These are phyloP conservation scores for Agrochola lychnidis DNA, from an alignment of 2,888 invertebrate genomes.

Conservation along the genomic window DNA sequence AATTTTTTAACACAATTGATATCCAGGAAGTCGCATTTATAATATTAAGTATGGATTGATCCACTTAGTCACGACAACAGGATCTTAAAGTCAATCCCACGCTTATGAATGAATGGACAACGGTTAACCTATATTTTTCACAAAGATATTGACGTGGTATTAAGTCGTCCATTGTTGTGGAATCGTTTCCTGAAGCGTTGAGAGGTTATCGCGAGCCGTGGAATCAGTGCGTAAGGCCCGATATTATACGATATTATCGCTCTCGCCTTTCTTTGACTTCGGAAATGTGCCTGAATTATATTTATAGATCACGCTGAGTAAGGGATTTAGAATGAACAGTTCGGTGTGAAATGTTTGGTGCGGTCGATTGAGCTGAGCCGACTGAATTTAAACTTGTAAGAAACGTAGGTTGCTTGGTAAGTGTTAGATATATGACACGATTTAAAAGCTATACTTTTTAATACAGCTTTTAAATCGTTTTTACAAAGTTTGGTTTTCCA, in stretches of 20 bases:
- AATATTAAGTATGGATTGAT: not conserved
- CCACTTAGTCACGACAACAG: not conserved
- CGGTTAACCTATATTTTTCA: constrained; percentile 1
- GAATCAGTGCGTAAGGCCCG: constrained; percentile 10
- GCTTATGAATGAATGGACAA: constrained; percentile 2
- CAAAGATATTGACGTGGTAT: constrained; percentile 16
- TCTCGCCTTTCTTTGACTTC: constrained; percentile 5
- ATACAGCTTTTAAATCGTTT: too few relatives aligned
- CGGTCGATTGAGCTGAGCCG: constrained; percentile 4
- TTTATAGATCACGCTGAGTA: constrained; percentile 34
- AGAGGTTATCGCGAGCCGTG: constrained; percentile 7
- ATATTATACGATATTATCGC: constrained; percentile 17
- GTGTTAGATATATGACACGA: too few relatives aligned
- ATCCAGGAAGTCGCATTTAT: too few relatives aligned
- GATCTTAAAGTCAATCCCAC: not conserved
- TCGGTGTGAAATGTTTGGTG: not conserved
- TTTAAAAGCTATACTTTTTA: too few relatives aligned
- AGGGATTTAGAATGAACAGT: constrained; percentile 20
- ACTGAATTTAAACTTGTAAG: constrained; percentile 19
- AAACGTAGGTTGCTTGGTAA: not conserved
- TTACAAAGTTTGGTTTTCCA: too few relatives aligned
- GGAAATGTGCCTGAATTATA: constrained; percentile 37
- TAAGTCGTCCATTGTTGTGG: constrained; percentile 29
- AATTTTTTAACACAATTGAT: too few relatives aligned
- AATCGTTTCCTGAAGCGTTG: constrained; percentile 12